phyloP scores from a whole-genome alignment of 2,113 vertebrate species.

The Chlorodrepanis virens region DNA sequence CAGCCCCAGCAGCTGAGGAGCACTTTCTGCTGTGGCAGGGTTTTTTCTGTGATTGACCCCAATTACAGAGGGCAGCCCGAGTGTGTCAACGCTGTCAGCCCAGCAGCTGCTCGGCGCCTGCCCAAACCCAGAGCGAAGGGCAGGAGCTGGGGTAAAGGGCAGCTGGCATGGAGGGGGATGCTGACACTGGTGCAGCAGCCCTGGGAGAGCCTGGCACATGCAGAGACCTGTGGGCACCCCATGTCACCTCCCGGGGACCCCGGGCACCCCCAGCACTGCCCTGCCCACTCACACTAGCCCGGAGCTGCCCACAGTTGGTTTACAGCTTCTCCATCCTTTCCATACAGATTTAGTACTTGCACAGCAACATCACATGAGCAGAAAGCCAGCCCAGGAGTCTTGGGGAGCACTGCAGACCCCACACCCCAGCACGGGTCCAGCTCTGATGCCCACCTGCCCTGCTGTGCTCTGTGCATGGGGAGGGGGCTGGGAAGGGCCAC shows the following conservation, averaged over 20 bases:
- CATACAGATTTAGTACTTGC: neutral
- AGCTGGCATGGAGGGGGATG: rapidly evolving
- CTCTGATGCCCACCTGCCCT: no score
- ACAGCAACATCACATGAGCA: rapidly evolving
- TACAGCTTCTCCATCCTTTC: neutral
- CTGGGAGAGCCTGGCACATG: rapidly evolving
- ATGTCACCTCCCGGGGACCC: rapidly evolving
- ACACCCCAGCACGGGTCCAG: rapidly evolving
- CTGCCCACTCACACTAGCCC: neutral
- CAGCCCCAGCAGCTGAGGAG: neutral
- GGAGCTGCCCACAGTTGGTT: neutral
- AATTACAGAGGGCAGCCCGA: constrained; percentile 2
- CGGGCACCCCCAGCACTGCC: neutral
- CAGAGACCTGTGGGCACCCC: neutral
- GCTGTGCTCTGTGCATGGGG: rapidly evolving
- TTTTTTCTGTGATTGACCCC: constrained; percentile 30
- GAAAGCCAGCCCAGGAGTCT: rapidly evolving
- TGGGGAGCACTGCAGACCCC: neutral
- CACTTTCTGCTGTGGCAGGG: neutral
- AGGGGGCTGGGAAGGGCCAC: rapidly evolving
- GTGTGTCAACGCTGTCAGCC: neutral
- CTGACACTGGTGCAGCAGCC: neutral
- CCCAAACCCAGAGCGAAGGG: neutral
- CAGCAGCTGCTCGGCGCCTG: neutral
- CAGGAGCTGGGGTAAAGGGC: neutral